A percentile compares a stretch with the other conserved stretches of the same genome.
Evolutionary conservation across 2,888 invertebrate genomes (phyloP).

Genomic region (Ferrisia virgata): DNA sequence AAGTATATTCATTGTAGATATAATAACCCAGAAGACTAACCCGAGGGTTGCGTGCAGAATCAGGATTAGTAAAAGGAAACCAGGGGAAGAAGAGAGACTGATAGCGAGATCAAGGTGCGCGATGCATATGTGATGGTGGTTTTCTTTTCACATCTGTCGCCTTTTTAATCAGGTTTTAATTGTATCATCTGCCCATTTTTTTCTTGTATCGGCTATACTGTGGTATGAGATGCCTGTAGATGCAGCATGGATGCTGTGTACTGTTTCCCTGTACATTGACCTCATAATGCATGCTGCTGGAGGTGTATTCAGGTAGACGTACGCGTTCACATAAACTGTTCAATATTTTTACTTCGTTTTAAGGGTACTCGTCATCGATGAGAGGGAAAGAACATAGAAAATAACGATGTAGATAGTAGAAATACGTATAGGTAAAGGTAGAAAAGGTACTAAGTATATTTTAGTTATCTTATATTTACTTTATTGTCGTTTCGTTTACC

Average conservation of each 20-base stretch:
- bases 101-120: background rate
- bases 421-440: too few species aligned
- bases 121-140: background rate
- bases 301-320: background rate
- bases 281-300: background rate
- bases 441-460: too few species aligned
- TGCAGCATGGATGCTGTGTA: background rate
- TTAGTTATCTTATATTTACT: background rate
- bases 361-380: background rate
- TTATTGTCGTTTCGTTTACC: background rate
- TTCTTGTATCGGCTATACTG: background rate
- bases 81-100: background rate
- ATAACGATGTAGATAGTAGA: too few species aligned
- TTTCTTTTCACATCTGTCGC: slow-evolving; percentile 9
- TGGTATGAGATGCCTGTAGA: background rate
- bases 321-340: background rate
- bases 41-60: background rate
- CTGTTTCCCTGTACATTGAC: background rate
- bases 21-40: background rate
- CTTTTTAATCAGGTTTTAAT: background rate
- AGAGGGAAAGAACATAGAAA: too few species aligned
- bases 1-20: background rate
- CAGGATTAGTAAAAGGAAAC: background rate
- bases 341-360: background rate
- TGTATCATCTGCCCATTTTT: background rate